Evolutionary conservation across 2,797 vertebrate species (phyloP).

Genomic region (Mastacembelus armatus): DNA sequence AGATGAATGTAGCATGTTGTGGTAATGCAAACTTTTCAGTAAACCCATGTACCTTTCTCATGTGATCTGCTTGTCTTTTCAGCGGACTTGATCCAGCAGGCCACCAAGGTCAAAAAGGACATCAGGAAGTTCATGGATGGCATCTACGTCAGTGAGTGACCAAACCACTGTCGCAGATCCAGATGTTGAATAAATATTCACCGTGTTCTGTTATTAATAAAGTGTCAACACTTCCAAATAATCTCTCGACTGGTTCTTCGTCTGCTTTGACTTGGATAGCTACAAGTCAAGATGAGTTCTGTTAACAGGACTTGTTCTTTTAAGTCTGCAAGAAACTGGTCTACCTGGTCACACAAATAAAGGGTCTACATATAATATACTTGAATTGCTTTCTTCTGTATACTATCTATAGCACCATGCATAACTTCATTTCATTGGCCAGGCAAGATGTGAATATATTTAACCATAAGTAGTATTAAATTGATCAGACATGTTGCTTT

Average conservation of each 20-base stretch:
- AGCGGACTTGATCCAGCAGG: slow-evolving; percentile 95
- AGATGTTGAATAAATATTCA: slow-evolving; percentile 57
- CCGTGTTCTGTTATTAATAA: slow-evolving; percentile 77
- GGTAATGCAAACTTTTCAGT: background rate
- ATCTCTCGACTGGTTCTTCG: background rate
- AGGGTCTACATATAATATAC: no score
- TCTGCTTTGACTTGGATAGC: background rate
- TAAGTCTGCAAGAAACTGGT: no score
- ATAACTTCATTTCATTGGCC: no score
- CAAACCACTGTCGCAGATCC: slow-evolving; percentile 73
- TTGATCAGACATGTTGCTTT: no score
- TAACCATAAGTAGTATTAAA: no score
- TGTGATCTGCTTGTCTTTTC: slow-evolving; percentile 27
- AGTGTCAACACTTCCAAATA: slow-evolving; percentile 72
- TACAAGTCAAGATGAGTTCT: background rate
- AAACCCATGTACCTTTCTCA: background rate
- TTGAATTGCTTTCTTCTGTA: no score
- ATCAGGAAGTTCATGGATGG: slow-evolving; percentile 88
- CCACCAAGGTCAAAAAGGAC: slow-evolving; percentile 95
- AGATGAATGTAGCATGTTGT: no score
- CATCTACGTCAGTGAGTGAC: slow-evolving; percentile 82
- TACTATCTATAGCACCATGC: no score
- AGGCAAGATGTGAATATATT: no score
- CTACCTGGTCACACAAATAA: no score
- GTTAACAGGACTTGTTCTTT: no score